Evolutionary conservation across 2,888 invertebrate genomes (phyloP), one percentile per base, ranked within the genome.

Genomic region (Epirrhoe tristata): DNA sequence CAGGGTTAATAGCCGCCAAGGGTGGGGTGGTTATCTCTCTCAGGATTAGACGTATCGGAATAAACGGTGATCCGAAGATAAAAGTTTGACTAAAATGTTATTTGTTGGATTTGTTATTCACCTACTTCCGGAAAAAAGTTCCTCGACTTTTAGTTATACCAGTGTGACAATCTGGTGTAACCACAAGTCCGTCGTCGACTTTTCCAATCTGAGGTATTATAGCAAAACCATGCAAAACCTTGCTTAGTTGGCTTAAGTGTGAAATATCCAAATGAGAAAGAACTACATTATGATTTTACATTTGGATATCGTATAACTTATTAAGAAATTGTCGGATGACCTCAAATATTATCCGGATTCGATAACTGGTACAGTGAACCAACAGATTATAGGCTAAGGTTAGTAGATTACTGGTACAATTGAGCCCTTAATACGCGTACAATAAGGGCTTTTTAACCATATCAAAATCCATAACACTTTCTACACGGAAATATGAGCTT

Each of bases 1-100:
- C 91, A 83, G 80, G 80, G 89, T 90, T 92, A 91, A 92, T 91
- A 90, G 91, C 88, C 82, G 77, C 86, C 86, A 83, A 82, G 77
- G 78, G 83, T 67, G 73, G 76, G 74, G 74, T 77, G 78, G 77
- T 77, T 90, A 90, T 90, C 89, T 78, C 89, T 78, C 72, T 73
- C 48, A 69, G 89, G 91, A 91, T 92, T 91, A 91, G 80, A 84
- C 64, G 77, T 77, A 69, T 69, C 72, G 71, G 71, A 74, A 72
- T 65, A 61, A 68, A 58, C 55, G 61, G 71, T 70, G 69, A 68
- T 68, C 71, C 60, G 61, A 71, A 75, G 81, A 84, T 83, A 68
- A 74, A 72, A 71, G 50, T 71, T 51, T 53, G 53, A 53, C n/a
- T 24, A 36, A 48, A 57, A 48, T 51, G 24, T 2, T 59, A 50